Percentiles rank a stretch among this genome's conserved stretches.
These are phyloP conservation scores for Drosophila nikananu DNA, from an alignment of 1,140 invertebrate species.

Conservation along the genomic window DNA sequence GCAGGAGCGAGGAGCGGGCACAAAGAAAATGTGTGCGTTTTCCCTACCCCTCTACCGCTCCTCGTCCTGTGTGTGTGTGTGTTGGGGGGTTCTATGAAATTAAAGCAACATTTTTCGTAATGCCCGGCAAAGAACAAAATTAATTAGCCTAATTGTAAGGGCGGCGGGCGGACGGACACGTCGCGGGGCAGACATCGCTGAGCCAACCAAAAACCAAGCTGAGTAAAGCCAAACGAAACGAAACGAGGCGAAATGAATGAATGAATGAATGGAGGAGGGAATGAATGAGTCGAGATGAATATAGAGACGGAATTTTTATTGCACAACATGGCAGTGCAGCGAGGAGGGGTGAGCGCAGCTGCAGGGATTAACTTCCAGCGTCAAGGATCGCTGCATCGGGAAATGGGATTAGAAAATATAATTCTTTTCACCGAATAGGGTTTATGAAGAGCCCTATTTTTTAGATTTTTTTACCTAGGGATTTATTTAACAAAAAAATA, in stretches of 20 bases:
- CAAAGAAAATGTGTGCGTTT: conserved; percentile 80
- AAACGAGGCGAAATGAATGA: conserved; percentile 50
- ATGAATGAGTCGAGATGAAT: conserved; percentile 68
- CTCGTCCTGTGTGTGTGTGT: conserved; percentile 23
- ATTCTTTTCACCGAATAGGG: background rate
- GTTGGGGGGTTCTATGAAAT: conserved; percentile 63
- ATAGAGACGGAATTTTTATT: conserved; percentile 78
- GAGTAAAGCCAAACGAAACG: conserved; percentile 54
- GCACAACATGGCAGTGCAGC: conserved; percentile 43
- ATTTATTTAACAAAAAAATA: background rate
- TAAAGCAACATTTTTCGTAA: conserved; percentile 84
- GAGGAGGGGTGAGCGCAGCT: conserved; percentile 9
- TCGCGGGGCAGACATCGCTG: conserved; percentile 22
- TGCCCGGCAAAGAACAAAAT: conserved; percentile 80
- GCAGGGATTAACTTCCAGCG: background rate
- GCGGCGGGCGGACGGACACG: conserved; percentile 57
- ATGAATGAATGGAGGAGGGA: conserved; percentile 57
- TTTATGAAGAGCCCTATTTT: background rate
- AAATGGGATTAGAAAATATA: conserved; percentile 17
- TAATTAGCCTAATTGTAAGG: conserved; percentile 84
- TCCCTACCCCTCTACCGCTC: background rate
- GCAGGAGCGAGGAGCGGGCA: conserved; percentile 37
- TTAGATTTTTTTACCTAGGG: too few relatives aligned
- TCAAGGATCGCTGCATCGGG: conserved; percentile 4
- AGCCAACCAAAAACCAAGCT: conserved; percentile 34